Percentiles rank a stretch among this genome's conserved stretches.
These are phyloP conservation scores for Synanthedon tipuliformis DNA, from an alignment of 2,888 invertebrate species.

Conservation along the genomic window DNA sequence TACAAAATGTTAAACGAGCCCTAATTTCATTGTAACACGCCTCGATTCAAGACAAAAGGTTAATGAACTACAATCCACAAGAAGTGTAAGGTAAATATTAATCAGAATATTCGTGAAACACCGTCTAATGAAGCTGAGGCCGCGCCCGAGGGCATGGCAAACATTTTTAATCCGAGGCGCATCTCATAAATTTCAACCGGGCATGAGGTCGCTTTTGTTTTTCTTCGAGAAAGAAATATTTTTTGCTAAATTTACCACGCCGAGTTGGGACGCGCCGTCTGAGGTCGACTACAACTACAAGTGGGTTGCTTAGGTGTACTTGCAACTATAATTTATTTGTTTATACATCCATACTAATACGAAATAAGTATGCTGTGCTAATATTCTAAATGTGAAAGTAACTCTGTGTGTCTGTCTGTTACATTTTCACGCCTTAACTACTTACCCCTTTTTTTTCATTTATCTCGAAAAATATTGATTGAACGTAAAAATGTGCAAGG, in stretches of 20 bases:
- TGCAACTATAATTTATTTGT: no score
- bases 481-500: no score
- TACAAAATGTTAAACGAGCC: background rate
- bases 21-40: conserved; percentile 1
- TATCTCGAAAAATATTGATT: no score
- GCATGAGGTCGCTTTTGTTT: conserved; percentile 60
- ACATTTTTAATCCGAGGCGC: conserved; percentile 65
- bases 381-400: no score
- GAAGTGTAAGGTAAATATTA: conserved; percentile 64
- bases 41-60: conserved; percentile 26
- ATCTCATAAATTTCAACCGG: conserved; percentile 63
- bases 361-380: no score
- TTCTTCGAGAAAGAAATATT: conserved; percentile 53
- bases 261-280: conserved; percentile 34
- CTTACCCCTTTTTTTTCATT: no score
- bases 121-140: conserved; percentile 52
- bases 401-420: no score
- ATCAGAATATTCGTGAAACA: conserved; percentile 56
- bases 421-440: no score
- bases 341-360: no score
- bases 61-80: conserved; percentile 49
- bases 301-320: conserved; percentile 16
- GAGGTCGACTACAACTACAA: conserved; percentile 15
- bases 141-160: conserved; percentile 55
- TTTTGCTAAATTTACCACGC: conserved; percentile 50